Base-by-base conservation (phyloP, 2,797 vertebrate species). In the Anguilla anguilla region DNA sequence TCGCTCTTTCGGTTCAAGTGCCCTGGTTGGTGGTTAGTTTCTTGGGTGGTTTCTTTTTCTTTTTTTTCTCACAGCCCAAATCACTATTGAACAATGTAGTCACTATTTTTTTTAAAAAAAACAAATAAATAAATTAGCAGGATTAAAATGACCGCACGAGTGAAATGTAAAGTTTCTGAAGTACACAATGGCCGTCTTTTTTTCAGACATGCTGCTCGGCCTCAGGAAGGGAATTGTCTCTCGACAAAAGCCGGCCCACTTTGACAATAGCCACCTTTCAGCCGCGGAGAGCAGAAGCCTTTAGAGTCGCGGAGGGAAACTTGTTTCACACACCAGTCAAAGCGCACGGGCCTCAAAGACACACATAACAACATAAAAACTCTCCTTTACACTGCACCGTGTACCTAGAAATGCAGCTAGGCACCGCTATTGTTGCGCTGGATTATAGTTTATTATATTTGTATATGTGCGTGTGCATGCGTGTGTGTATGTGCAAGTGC, bases 271-370 rank as follows among this genome's bases (percentile, higher is more conserved):
- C 92, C 95, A 96, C 95, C 96, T 96, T 96, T 96, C 96, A 96
- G 93, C 92, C 92, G 83, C 95, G 92, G 93, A 95, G 94, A 95
- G 94, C 93, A 93, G 92, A 94, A 93, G 96, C 94, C 94, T 96
- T 95, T 94, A 94, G 94, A 96, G 94, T 92, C 86, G 90, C 89
- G 89, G 61, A 92, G 92, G 92, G 93, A 94, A 95, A 96, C 95
- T 95, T 96, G 96, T 96, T 96, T 96, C 96, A 96, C 95, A 96
- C 96, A 97, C 96, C 96, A 96, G 96, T 96, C 96, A 96, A 96
- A 96, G 92, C 87, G 53, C 81, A 89, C 86, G 88, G 84, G 84
- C 57, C 17, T 28, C 7, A 64, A 93, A 92, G 92, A 91, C 91
- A 91, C 93, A 95, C 90, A 90, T 93, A 93, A 51, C 51, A 51